These are phyloP conservation scores for Columba janthina DNA, from an alignment of 2,113 vertebrate genomes.

Conservation along the genomic window DNA sequence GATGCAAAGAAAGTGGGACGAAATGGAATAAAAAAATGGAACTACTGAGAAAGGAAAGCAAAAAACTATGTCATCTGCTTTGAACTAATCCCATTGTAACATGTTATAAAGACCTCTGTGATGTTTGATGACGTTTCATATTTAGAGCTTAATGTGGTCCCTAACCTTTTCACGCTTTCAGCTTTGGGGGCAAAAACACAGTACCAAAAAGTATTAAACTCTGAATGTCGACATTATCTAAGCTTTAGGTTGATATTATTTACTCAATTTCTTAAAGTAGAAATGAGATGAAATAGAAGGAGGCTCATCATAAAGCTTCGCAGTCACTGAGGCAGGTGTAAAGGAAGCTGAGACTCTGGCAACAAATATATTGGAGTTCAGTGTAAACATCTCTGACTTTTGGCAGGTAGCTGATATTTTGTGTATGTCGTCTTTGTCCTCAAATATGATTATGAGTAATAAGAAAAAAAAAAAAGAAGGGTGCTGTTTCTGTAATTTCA, in stretches of 20 bases:
- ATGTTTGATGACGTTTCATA: not conserved
- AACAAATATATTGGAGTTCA: not conserved
- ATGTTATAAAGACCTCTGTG: not conserved
- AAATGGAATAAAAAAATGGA: not conserved
- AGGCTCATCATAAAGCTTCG: not conserved
- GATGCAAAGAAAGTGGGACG: not conserved
- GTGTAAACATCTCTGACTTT: not conserved
- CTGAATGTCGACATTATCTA: not conserved
- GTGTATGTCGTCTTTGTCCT: not conserved
- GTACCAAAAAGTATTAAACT: not conserved
- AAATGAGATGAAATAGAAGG: not conserved
- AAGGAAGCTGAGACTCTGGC: not conserved
- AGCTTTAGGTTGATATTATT: not conserved
- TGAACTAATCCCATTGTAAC: not conserved
- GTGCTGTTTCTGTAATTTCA: not conserved
- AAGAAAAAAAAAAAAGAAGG: not conserved
- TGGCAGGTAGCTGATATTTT: not conserved
- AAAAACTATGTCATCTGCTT: not conserved
- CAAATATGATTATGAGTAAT: not conserved
- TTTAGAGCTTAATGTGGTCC: not conserved
- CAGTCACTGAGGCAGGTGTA: not conserved
- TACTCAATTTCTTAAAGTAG: not conserved
- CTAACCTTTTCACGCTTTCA: not conserved
- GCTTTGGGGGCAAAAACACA: not conserved
- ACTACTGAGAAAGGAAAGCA: not conserved